phyloP scores from a whole-genome alignment of 2,113 vertebrate genomes.

The Diphyllodes magnificus region DNA sequence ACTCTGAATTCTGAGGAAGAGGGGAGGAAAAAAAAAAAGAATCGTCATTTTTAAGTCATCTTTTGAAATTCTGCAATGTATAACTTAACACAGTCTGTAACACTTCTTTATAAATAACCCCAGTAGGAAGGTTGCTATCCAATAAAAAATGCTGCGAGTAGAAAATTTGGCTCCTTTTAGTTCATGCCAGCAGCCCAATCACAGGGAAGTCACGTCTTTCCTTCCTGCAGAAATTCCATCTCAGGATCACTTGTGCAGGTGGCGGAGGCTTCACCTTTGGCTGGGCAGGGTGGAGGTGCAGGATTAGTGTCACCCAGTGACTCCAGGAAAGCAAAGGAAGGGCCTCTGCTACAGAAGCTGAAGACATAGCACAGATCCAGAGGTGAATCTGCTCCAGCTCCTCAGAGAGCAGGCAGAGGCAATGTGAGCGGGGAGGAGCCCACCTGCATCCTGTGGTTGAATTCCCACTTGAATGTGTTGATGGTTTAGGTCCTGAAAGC shows the following conservation, averaged over 20 bases:
- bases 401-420: not conserved
- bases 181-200: not conserved
- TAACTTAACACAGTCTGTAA: constrained; percentile 19
- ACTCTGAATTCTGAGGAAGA: not conserved
- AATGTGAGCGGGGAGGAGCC: not conserved
- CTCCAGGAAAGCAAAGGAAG: not conserved
- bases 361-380: not conserved
- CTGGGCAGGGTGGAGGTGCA: not conserved
- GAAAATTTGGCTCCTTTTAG: not conserved
- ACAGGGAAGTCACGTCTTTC: not conserved
- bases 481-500: not conserved
- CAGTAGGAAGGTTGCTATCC: constrained; percentile 2
- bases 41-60: not conserved
- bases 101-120: constrained; percentile 14
- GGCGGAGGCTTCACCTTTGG: not conserved
- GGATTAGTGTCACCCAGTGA: not conserved
- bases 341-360: not conserved
- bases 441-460: not conserved
- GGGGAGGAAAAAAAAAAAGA: not conserved
- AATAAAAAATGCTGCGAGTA: not conserved
- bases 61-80: not conserved
- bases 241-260: not conserved
- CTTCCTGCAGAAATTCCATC: not conserved
- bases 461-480: not conserved
- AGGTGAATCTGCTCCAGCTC: not conserved